Evolutionary conservation across 2,888 invertebrate genomes (phyloP).

Genomic region (Idaea straminata): DNA sequence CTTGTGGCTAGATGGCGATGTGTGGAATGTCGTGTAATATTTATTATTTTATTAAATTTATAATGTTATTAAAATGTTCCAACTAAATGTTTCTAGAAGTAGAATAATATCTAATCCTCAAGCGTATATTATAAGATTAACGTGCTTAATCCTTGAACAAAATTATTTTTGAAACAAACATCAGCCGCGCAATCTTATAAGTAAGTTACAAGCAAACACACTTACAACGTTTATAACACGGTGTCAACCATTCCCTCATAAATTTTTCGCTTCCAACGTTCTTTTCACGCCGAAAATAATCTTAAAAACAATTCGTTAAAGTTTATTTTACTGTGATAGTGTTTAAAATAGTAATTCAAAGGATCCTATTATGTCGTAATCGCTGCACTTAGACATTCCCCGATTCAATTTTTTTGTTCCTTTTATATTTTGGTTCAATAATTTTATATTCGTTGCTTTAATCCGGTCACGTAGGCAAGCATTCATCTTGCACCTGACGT

Average conservation of each 20-base stretch:
- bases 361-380: conserved; percentile 26
- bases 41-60: no score
- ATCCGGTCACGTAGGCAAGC: conserved; percentile 42
- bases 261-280: conserved; percentile 32
- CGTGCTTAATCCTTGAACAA: conserved; percentile 12
- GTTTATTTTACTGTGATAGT: not conserved
- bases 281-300: conserved; percentile 14
- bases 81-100: not conserved
- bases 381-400: conserved; percentile 51
- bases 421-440: conserved; percentile 40
- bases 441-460: conserved; percentile 25
- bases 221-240: conserved; percentile 47
- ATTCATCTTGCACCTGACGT: conserved; percentile 38
- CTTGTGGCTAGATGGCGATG: no score
- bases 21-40: no score
- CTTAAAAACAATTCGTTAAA: not conserved
- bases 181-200: conserved; percentile 34
- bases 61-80: not conserved
- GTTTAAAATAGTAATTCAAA: conserved; percentile 8
- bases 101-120: not conserved
- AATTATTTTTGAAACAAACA: conserved; percentile 18
- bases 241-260: conserved; percentile 49
- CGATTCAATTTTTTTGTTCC: conserved; percentile 43
- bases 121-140: conserved; percentile 3
- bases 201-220: conserved; percentile 31